Conservation (phyloP, 2,888 invertebrate genomes). For the Tipula unca region DNA sequence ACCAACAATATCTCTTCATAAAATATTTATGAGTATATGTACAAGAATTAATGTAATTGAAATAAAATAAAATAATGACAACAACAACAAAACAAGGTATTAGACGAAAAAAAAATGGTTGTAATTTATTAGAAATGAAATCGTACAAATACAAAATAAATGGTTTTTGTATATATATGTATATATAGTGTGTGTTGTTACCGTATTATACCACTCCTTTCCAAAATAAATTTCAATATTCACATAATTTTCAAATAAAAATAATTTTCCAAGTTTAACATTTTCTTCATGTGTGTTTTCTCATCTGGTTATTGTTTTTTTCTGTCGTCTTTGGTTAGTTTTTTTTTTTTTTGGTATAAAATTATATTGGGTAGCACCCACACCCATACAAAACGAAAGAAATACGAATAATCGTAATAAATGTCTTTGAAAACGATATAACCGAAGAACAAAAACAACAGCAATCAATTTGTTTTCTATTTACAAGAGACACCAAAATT, state of each 20-base stretch:
- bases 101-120: neutral
- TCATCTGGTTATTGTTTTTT: neutral
- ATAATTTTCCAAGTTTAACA: constrained; percentile 14
- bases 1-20: neutral
- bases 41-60: neutral
- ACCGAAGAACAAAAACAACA: neutral
- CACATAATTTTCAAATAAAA: constrained; percentile 14
- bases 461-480: neutral
- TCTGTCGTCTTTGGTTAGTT: neutral
- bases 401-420: neutral
- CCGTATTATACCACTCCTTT: neutral
- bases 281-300: neutral
- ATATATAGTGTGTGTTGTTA: neutral
- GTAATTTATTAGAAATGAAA: neutral
- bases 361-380: neutral
- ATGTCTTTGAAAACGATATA: neutral
- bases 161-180: neutral
- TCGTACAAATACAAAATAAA: neutral
- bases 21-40: neutral
- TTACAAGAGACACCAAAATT: neutral
- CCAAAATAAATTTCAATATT: neutral
- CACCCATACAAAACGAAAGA: neutral
- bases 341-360: neutral
- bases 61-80: neutral
- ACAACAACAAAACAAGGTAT: neutral